Evolutionary conservation across 2,797 vertebrate genomes (phyloP).

Genomic region (Pyrocephalus nanus): DNA sequence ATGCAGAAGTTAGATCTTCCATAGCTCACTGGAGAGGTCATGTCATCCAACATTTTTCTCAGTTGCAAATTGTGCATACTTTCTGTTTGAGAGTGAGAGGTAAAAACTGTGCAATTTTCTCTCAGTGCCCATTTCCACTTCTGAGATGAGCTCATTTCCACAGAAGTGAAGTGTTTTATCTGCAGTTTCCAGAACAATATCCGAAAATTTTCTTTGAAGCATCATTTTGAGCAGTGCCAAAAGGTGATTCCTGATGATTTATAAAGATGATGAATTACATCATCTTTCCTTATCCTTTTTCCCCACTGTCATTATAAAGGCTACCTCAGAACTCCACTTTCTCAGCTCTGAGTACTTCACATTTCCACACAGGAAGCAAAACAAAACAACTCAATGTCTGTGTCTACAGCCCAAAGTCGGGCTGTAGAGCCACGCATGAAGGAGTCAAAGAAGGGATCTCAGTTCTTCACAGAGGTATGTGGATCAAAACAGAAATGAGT

Average conservation of each 20-base stretch:
- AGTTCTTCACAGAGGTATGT: rapidly evolving
- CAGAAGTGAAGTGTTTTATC: neutral
- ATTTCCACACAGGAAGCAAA: neutral
- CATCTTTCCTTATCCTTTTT: neutral
- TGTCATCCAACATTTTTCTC: neutral
- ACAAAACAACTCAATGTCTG: neutral
- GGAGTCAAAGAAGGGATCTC: neutral
- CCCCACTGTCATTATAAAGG: neutral
- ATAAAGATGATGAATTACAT: neutral
- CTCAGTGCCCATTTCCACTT: neutral
- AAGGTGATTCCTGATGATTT: neutral
- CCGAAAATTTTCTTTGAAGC: neutral
- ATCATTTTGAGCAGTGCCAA: neutral
- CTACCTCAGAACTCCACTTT: neutral
- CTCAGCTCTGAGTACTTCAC: neutral
- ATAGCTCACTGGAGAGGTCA: too few relatives aligned
- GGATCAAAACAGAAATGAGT: neutral
- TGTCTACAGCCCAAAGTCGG: neutral
- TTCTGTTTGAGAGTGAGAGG: neutral
- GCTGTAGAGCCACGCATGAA: neutral
- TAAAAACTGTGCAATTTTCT: neutral
- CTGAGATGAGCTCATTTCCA: neutral
- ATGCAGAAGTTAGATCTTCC: neutral
- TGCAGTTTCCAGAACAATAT: neutral
- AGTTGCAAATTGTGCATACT: neutral